Evolutionary conservation across 2,113 vertebrate species (phyloP), one percentile per base, ranked within the genome.

Genomic region (Platichthys stellatus): DNA sequence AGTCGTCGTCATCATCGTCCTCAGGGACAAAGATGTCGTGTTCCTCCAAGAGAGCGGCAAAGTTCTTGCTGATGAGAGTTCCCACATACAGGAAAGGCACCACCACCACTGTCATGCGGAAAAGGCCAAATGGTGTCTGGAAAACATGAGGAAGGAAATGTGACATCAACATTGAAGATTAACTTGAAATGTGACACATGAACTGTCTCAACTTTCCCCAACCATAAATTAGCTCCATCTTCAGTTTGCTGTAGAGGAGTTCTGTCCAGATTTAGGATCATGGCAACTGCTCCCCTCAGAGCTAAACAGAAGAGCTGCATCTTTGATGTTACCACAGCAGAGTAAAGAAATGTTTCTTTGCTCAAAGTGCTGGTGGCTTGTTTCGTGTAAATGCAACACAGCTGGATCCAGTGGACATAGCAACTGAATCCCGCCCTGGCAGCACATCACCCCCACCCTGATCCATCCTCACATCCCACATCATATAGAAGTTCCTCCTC

Each of bases 1-100:
- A 97, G 80, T 99, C 97, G 0, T 99, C 97, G 0, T 99, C 97
- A 0, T 99, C 97, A 0, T 98, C 97, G 23, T 99, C 97, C 63
- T 98, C 97, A 14, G 97, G 98, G 26, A 99, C 97, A 89, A 99
- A 99, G 82, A 99, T 99, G 76, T 99, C 98, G 0, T 99, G 97
- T 80, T 99, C 98, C 79, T 99, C 98, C 67, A 99, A 91, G 0
- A 99, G 85, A 73, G 97, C 96, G 0, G 98, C 98, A 21, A 99
- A 99, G 85, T 95, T 96, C 93, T 99, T 99, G 85, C 98, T 99
- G 75, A 95, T 95, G 64, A 97, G 94, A 0, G 97, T 99, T 74
- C 98, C 98, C 0, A 99, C 89, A 0, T 98, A 98, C 12, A 99
- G 95, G 87, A 99, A 99, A 3, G 98, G 98, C 73, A 99, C 93